Conservation (phyloP, 2,113 vertebrate species). For the Canis aureus region DNA sequence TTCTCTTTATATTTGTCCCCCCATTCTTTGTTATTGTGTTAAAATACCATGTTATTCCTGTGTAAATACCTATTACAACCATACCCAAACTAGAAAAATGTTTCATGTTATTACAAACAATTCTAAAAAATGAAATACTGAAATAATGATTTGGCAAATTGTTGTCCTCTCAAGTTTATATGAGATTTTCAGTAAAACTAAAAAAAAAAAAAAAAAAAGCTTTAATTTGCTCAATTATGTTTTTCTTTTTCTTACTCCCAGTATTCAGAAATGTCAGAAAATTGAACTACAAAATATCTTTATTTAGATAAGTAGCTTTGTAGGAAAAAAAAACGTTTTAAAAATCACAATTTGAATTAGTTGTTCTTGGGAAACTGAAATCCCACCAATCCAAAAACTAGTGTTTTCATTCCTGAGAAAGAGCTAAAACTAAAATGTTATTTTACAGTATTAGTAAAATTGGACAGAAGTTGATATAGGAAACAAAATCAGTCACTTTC, state of each 20-base stretch:
- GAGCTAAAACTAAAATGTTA: not conserved
- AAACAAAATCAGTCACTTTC: conserved; percentile 46
- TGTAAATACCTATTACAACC: not conserved
- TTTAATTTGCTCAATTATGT: conserved; percentile 31
- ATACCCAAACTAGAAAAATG: not conserved
- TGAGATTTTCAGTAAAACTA: conserved; percentile 3
- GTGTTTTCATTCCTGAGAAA: conserved; percentile 33
- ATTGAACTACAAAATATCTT: conserved; percentile 39
- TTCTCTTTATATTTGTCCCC: not conserved
- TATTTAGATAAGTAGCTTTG: conserved; percentile 6
- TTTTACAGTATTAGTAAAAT: not conserved
- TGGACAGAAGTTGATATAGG: not conserved
- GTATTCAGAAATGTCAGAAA: conserved; percentile 3
- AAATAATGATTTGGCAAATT: conserved; percentile 38
- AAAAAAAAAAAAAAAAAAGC: not conserved
- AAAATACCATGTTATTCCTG: not conserved
- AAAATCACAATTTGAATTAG: not conserved
- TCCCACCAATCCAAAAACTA: conserved; percentile 13
- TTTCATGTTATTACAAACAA: not conserved
- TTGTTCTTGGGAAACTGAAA: conserved; percentile 24
- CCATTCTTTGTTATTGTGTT: not conserved
- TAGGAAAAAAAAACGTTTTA: conserved; percentile 32
- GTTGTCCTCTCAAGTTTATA: not conserved
- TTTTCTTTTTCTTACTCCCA: not conserved
- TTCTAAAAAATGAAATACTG: not conserved